phyloP scores from a whole-genome alignment of 2,797 vertebrate genomes.

The Micrastur ruficollis region DNA sequence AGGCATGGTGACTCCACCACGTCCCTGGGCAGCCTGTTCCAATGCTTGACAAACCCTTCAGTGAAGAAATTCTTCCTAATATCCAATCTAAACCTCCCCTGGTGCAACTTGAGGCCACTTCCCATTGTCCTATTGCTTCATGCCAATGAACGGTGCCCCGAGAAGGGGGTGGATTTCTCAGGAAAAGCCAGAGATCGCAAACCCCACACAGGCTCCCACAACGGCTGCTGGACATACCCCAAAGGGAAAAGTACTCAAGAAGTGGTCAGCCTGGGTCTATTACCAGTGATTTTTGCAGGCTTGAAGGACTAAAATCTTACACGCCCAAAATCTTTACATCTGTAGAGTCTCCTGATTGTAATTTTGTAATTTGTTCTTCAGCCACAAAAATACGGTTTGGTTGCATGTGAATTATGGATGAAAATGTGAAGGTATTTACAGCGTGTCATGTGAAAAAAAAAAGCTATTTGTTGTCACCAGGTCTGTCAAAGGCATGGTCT shows the following conservation, averaged over 20 bases:
- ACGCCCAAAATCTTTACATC: not conserved
- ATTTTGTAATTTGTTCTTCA: not conserved
- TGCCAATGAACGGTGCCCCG: accelerated
- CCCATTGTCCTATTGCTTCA: not conserved
- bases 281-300: not conserved
- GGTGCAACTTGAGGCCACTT: no score
- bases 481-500: not conserved
- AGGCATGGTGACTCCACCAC: no score
- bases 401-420: not conserved
- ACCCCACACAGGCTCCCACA: not conserved
- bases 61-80: no score
- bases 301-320: not conserved
- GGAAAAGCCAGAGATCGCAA: not conserved
- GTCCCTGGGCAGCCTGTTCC: no score
- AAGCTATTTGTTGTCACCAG: not conserved
- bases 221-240: not conserved
- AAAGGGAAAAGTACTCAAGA: not conserved
- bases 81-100: no score
- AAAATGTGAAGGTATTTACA: not conserved
- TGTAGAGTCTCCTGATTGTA: not conserved
- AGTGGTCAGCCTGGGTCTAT: not conserved
- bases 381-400: not conserved
- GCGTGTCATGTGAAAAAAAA: not conserved
- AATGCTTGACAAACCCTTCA: no score
- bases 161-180: not conserved